Evolutionary conservation across 2,888 invertebrate species (phyloP).

Genomic region (Terebella lapidaria): DNA sequence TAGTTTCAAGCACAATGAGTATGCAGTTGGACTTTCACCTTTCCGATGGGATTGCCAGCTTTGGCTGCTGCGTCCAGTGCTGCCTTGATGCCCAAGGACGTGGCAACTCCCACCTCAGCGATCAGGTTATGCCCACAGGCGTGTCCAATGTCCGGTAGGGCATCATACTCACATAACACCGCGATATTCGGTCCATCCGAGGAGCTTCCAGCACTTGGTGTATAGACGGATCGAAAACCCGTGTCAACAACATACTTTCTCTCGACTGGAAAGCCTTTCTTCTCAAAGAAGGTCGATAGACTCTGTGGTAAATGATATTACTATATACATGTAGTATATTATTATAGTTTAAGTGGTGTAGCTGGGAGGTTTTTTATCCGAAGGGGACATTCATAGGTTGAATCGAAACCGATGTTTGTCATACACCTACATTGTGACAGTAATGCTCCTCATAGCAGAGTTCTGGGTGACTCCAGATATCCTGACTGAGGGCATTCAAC

Average conservation of each 20-base stretch:
- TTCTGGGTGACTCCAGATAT: conserved; percentile 45
- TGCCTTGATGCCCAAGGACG: conserved; percentile 20
- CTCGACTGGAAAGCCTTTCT: neutral
- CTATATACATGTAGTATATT: too few relatives aligned
- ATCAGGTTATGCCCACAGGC: conserved; percentile 26
- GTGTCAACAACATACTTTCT: neutral
- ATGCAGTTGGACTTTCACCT: too few relatives aligned
- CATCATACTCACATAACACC: conserved; percentile 51
- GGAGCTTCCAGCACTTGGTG: too few relatives aligned
- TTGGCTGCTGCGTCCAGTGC: conserved; percentile 13
- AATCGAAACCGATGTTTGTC: too few relatives aligned
- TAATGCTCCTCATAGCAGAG: conserved; percentile 34
- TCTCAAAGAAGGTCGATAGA: neutral
- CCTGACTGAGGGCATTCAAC: conserved; percentile 33
- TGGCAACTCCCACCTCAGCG: conserved; percentile 21
- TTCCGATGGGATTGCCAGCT: conserved; percentile 10
- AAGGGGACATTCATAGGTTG: too few relatives aligned
- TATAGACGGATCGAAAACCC: neutral
- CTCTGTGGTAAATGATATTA: too few relatives aligned
- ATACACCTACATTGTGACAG: conserved; percentile 33
- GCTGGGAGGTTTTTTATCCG: too few relatives aligned
- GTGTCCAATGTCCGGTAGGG: conserved; percentile 22
- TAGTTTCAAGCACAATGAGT: too few relatives aligned
- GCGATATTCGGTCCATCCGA: conserved; percentile 36
- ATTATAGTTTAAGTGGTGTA: too few relatives aligned